Evolutionary conservation across 2,888 invertebrate genomes (phyloP).

Genomic region (Microctonus hyperodae): DNA sequence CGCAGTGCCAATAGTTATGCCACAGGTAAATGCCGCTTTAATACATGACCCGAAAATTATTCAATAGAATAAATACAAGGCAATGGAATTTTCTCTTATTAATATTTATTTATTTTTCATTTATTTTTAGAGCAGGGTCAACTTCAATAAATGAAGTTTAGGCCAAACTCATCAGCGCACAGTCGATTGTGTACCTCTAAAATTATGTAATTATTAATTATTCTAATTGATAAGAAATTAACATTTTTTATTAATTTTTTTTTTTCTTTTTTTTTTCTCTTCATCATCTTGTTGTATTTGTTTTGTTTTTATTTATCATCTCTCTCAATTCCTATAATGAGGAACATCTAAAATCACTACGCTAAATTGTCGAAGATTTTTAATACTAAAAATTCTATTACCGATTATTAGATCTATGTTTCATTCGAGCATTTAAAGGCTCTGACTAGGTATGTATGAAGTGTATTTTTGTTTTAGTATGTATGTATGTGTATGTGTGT

Average conservation of each 20-base stretch:
- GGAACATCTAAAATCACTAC: constrained; percentile 39
- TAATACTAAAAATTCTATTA: constrained; percentile 25
- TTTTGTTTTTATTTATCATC: constrained; percentile 21
- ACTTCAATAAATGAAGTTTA: constrained; percentile 47
- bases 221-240: constrained; percentile 38
- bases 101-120: not conserved
- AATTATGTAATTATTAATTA: constrained; percentile 31
- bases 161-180: constrained; percentile 55
- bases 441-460: constrained; percentile 36
- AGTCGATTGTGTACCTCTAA: constrained; percentile 54
- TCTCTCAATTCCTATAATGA: constrained; percentile 54
- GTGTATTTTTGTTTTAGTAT: not conserved
- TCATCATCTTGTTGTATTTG: constrained; percentile 24
- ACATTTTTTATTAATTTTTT: constrained; percentile 23
- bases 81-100: constrained; percentile 28
- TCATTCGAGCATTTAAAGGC: constrained; percentile 35
- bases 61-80: constrained; percentile 34
- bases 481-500: not conserved
- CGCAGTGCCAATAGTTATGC: constrained; percentile 33
- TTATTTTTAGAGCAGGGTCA: constrained; percentile 32
- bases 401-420: constrained; percentile 33
- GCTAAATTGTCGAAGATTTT: constrained; percentile 9
- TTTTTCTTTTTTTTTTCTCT: constrained; percentile 14
- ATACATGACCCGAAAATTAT: constrained; percentile 31
- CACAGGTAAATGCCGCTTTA: constrained; percentile 32